phyloP scores from a whole-genome alignment of 92 coral and sea anemone species.

The Pocillopora meandrina region DNA sequence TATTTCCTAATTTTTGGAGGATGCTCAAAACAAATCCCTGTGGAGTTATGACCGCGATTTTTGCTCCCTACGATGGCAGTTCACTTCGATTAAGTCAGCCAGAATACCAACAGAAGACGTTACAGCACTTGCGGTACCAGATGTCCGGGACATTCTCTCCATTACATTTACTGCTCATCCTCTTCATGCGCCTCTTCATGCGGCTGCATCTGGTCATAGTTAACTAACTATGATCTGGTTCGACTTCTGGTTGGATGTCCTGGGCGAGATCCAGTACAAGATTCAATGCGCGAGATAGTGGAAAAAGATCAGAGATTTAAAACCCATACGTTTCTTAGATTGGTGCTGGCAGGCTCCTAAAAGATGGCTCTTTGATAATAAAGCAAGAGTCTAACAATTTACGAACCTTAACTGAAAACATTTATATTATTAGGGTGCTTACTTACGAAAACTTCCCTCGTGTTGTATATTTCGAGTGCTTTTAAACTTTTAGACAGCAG shows the following conservation, averaged over 20 bases:
- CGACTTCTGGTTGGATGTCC: conserved; percentile 66
- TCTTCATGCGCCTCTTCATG: conserved; percentile 60
- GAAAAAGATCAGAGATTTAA: conserved; percentile 48
- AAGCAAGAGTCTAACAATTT: conserved; percentile 47
- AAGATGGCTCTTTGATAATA: conserved; percentile 75
- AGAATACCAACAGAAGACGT: no score
- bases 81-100: no score
- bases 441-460: no score
- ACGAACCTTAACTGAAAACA: no score
- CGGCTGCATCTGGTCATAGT: conserved; percentile 82
- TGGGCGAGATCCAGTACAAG: conserved; percentile 57
- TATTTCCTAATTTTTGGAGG: no score
- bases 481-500: no score
- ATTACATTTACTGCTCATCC: conserved; percentile 49
- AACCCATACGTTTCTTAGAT: conserved; percentile 51
- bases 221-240: no score
- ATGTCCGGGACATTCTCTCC: conserved; percentile 49
- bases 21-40: no score
- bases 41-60: no score
- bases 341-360: conserved; percentile 81
- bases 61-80: no score
- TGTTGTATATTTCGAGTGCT: no score
- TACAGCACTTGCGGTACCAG: conserved; percentile 11
- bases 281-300: conserved; percentile 71
- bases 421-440: no score